Base-by-base conservation (phyloP, 2,113 vertebrate species). In the Chinchilla lanigera region DNA sequence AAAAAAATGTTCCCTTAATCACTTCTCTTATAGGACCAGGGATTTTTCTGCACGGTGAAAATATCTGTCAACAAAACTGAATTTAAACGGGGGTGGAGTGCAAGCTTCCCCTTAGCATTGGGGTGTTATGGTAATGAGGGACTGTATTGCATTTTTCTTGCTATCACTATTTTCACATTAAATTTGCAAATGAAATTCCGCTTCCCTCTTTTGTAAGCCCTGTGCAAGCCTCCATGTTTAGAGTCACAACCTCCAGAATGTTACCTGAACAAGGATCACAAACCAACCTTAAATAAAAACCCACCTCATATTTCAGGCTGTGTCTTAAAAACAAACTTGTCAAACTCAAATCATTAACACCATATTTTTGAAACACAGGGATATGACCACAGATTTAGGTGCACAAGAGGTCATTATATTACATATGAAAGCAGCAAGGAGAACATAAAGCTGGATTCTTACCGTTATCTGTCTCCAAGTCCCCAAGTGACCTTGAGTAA, bases 1-100 rank as follows among this genome's bases (percentile, higher is more conserved):
- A 90, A 90, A 94, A 94, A 92, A 61, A 77, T 61, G 71, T 33
- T 97, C 89, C 50, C 78, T 95, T 97, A 96, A 97, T 95, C 71
- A 89, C 44, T 71, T 97, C 14, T 87, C 60, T 90, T 90, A 77
- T 14, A 89, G 52, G 86, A n/a, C 13, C 50, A 52, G 77, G 38
- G 33, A 52, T 65, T 85, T 47, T 22, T 71, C 82, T 75, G 52
- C 58, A 73, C 38, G 67, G 54, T 92, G 86, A 95, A 93, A 96
- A 67, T 82, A 10, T 60, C 67, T n/a, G 26, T 63, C n/a, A 28
- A 89, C 80, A 78, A 82, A 87, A 47, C 24, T 88, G 50, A 92
- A 82, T 93, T 90, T 69, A 93, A 52, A 60, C n/a, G 47, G 30
- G 63, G 26, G 52, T 71, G 17, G 71, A 88, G 1, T n/a, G 11